Evolutionary conservation across 2,888 invertebrate genomes (phyloP), one percentile per base, ranked within the genome.

Genomic region (Chirona hameri): DNA sequence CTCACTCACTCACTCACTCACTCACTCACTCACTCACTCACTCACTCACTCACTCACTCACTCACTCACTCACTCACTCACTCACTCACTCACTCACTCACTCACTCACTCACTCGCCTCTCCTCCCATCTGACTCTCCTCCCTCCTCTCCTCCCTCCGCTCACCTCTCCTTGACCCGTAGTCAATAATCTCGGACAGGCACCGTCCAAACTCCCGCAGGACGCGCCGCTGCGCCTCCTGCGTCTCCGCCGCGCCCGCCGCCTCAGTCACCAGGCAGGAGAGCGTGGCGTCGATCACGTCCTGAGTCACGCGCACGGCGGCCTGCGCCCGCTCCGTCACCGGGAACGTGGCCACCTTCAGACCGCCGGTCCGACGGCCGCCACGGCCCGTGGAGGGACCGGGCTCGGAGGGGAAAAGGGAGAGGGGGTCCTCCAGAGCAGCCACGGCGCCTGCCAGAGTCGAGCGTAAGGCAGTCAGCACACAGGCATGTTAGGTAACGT

Each of bases 271-370:
- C 88, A 99, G 91, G 88, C 99, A 98, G 87, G 96, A 94, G 87
- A 96, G 95, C 21, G 98, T 97, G 82, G 98, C 98, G 88, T 98
- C 97, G 27, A 98, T 94, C 72, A 99, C 97, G 87, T 97, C 97
- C 82, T 93, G 92, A 0, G 97, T 98, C 88, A 99, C 93, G 88
- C 84, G 84, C 65, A 81, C 29, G n/a, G 14, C 14, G 21, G 14
- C 14, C 65, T 52, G 72, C 29, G 60, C 48, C 39, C 29, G 48
- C 57, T 48, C 60, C n/a, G 60, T 4, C 14, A 57, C 24, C 24
- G 57, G 81, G n/a, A 81, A 31, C 7, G 57, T 55, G 24, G 79
- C 72, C 27, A 76, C 72, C 57, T 57, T 82, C 21, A 83, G 52
- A 21, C 24, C 76, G n/a, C 57, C 24, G 14, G 29, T 65, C 27